A percentile compares a stretch with the other conserved stretches of the same genome.
Evolutionary conservation across 2,888 invertebrate species (phyloP).

Genomic region (Abrostola tripartita): DNA sequence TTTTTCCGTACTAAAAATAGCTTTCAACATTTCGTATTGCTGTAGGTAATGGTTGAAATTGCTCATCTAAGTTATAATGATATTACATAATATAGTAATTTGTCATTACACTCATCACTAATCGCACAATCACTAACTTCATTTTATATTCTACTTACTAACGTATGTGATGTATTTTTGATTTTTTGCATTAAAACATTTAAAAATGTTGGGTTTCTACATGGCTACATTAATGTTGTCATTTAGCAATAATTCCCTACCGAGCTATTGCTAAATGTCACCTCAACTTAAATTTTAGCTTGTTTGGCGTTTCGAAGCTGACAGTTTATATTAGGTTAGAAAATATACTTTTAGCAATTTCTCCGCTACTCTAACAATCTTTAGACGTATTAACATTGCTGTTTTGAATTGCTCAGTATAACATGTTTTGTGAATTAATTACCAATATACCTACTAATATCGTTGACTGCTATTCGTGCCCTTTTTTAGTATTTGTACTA

Average conservation of each 20-base stretch:
- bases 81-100: too few relatives aligned
- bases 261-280: conserved; percentile 31
- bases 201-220: not conserved
- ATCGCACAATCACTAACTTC: too few relatives aligned
- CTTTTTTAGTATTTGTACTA: conserved; percentile 14
- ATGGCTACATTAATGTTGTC: conserved; percentile 10
- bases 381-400: conserved; percentile 35
- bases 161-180: too few relatives aligned
- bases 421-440: conserved; percentile 42
- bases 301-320: conserved; percentile 37
- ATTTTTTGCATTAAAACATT: not conserved
- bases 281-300: conserved; percentile 46
- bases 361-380: conserved; percentile 26
- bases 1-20: too few relatives aligned
- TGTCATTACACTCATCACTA: too few relatives aligned
- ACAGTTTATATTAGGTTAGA: conserved; percentile 45
- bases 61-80: too few relatives aligned
- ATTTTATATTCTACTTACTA: too few relatives aligned
- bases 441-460: conserved; percentile 21
- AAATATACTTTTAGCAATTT: conserved; percentile 41
- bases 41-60: too few relatives aligned
- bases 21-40: too few relatives aligned
- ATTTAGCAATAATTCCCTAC: conserved; percentile 16
- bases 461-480: conserved; percentile 35
- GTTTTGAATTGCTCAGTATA: conserved; percentile 39